These are phyloP conservation scores for Chaenocephalus aceratus DNA, from an alignment of 2,113 vertebrate genomes.

Conservation along the genomic window DNA sequence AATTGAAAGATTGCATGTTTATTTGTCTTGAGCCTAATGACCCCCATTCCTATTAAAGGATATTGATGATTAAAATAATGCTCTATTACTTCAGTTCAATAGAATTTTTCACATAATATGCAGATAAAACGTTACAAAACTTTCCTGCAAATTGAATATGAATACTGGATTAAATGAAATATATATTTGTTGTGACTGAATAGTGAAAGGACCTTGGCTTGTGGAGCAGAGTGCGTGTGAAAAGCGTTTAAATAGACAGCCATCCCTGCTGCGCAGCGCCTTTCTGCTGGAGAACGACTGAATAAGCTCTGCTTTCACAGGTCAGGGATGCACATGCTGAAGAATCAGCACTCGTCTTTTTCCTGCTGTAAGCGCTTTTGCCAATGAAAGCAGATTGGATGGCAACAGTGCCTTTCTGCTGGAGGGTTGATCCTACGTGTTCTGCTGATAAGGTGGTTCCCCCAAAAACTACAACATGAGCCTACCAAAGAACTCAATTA, in stretches of 20 bases:
- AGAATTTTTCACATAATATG: background rate
- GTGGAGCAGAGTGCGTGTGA: slow-evolving; percentile 59
- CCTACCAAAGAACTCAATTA: slow-evolving; percentile 71
- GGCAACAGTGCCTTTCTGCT: slow-evolving; percentile 71
- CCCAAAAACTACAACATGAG: slow-evolving; percentile 62
- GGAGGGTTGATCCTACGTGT: slow-evolving; percentile 69
- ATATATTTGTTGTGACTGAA: slow-evolving; percentile 23
- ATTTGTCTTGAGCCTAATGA: background rate
- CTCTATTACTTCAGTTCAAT: background rate
- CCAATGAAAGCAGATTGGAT: slow-evolving; percentile 80
- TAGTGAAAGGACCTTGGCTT: slow-evolving; percentile 68
- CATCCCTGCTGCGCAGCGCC: slow-evolving; percentile 70
- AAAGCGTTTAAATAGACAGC: slow-evolving; percentile 78
- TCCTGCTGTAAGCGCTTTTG: slow-evolving; percentile 84
- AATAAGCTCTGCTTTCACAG: slow-evolving; percentile 83
- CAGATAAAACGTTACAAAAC: background rate
- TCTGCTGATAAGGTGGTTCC: slow-evolving; percentile 81
- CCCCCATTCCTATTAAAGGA: background rate
- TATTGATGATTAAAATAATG: background rate
- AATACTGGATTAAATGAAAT: background rate
- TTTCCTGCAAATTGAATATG: background rate
- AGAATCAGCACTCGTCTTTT: slow-evolving; percentile 84
- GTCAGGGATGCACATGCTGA: slow-evolving; percentile 82
- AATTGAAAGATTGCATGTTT: background rate
- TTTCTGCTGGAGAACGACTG: slow-evolving; percentile 79